Evolutionary conservation across 2,888 invertebrate species (phyloP).

Genomic region (Eugnorisma glareosa): DNA sequence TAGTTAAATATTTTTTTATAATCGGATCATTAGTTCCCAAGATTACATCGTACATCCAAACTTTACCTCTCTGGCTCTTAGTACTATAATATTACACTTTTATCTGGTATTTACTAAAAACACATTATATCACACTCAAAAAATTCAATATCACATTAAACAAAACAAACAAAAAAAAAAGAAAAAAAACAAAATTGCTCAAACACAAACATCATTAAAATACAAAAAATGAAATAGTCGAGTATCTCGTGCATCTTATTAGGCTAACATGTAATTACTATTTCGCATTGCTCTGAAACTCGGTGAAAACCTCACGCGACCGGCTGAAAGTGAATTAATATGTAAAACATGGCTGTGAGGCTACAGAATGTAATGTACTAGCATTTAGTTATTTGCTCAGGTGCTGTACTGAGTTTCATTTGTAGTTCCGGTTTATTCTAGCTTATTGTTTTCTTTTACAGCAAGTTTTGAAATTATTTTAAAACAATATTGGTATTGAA

Average conservation of each 20-base stretch:
- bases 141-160: neutral
- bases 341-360: conserved; percentile 51
- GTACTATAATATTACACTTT: too few species aligned
- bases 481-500: neutral
- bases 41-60: neutral
- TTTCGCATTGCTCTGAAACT: conserved; percentile 61
- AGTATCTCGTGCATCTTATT: conserved; percentile 38
- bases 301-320: conserved; percentile 64
- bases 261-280: conserved; percentile 46
- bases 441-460: conserved; percentile 14
- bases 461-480: neutral
- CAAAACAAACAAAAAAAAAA: neutral
- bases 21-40: neutral
- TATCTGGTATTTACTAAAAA: too few species aligned
- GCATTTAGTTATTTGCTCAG: conserved; percentile 51
- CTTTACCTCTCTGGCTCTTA: neutral
- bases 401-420: conserved; percentile 52
- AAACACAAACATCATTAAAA: conserved; percentile 22
- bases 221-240: conserved; percentile 35
- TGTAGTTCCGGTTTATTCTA: conserved; percentile 54
- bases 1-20: neutral
- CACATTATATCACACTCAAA: neutral
- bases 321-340: conserved; percentile 75
- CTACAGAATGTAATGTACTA: conserved; percentile 41
- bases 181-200: neutral